These are phyloP conservation scores for Leucosticte australis DNA, from an alignment of 2,113 vertebrate genomes.

Conservation along the genomic window DNA sequence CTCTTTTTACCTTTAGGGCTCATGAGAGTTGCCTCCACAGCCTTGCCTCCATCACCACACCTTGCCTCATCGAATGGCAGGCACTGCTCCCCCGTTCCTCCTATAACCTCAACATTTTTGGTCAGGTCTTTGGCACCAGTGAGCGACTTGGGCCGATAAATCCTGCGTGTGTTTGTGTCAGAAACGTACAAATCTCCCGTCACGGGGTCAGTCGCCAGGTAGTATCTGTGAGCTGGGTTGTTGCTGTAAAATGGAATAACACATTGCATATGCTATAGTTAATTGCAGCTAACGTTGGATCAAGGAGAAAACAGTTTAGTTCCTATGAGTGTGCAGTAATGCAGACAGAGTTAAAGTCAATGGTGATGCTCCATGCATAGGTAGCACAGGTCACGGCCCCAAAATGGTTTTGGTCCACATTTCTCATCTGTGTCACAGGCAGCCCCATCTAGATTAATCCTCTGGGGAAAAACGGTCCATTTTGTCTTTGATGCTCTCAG, in stretches of 20 bases:
- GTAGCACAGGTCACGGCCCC: background rate
- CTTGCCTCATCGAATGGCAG: conserved; percentile 94
- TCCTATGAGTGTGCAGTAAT: background rate
- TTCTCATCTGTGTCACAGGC: background rate
- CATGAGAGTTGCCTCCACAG: conserved; percentile 91
- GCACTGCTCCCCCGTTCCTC: conserved; percentile 94
- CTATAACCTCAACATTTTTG: conserved; percentile 89
- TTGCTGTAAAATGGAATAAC: conserved; percentile 78
- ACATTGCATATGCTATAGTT: background rate
- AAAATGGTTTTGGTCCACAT: background rate
- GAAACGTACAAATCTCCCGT: conserved; percentile 93
- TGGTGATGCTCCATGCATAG: background rate
- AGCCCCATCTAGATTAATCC: background rate
- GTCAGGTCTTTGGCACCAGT: conserved; percentile 86
- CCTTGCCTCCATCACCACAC: conserved; percentile 95
- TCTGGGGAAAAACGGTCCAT: background rate
- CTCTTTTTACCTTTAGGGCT: conserved; percentile 91
- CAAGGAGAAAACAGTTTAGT: background rate
- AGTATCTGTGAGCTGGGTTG: conserved; percentile 96
- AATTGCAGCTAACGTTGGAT: background rate
- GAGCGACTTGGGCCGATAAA: conserved; percentile 87
- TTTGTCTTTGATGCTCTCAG: background rate
- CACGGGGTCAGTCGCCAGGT: conserved; percentile 91
- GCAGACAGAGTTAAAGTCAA: background rate
- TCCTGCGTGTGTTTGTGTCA: conserved; percentile 93